Evolutionary conservation across 2,888 invertebrate genomes (phyloP), one percentile per base, ranked within the genome.

Genomic region (Archips xylosteana): DNA sequence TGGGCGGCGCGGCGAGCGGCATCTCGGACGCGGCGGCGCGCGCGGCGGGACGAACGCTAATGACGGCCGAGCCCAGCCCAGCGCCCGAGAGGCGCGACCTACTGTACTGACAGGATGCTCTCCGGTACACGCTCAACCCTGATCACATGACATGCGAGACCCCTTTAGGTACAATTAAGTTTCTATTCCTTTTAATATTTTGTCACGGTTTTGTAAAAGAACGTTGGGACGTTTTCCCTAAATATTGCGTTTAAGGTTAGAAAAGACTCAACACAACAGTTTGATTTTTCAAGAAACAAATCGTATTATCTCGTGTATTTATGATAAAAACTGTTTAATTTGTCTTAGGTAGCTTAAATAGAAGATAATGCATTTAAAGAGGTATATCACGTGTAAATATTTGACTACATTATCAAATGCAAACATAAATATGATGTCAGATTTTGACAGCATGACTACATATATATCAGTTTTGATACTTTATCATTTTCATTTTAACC

Each of bases 1-100:
- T 9, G 32, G 47, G 45, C 63, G 63, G 63, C 32, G 63, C 45
- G 47, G 63, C 63, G 47, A 47, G 45, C 45, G 63, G 63, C 63
- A 45, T 47, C 12, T 13, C 23, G 23, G 32, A 39, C 39, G 63
- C 23, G 51, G 51, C 51, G 15, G 6, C 2, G 23, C 8, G 42
- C 9, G 42, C 42, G 49, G 5, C 49, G 49, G 13, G 49, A n/a
- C n/a, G 3, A 49, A n/a, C 49, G 49, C 6, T 15, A 15, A 15
- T 15, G 51, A 2, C 51, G 51, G 23, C 23, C 51, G 51, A 1
- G 23, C 23, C 23, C 23, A 1, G 23, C 23, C 23, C 23, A 23
- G 23, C 23, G 23, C 23, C 23, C 23, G 23, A 23, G 23, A 23
- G 23, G 23, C 23, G 23, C 23, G 23, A 23, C 23, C 23, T 23